These are phyloP conservation scores for Archips crataeganus DNA, from an alignment of 2,888 invertebrate genomes.

Conservation along the genomic window DNA sequence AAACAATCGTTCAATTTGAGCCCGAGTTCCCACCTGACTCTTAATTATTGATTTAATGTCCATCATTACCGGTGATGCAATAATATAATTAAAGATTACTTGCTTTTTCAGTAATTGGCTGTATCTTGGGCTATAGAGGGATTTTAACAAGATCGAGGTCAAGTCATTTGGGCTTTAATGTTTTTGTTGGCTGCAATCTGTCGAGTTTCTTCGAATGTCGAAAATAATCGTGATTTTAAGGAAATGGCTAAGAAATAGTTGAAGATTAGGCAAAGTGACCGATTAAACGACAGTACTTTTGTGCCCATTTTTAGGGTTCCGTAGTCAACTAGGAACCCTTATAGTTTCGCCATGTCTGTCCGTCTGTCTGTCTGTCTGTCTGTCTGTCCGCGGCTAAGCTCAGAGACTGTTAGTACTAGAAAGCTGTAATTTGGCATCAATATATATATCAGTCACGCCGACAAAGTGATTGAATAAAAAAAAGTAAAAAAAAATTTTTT, in stretches of 20 bases:
- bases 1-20: constrained; percentile 47
- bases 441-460: too few species aligned
- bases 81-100: constrained; percentile 52
- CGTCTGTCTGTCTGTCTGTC: too few species aligned
- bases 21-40: constrained; percentile 41
- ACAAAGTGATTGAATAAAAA: too few species aligned
- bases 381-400: too few species aligned
- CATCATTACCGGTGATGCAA: constrained; percentile 43
- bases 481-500: too few species aligned
- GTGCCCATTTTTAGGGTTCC: too few species aligned
- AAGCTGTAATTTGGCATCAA: too few species aligned
- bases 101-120: constrained; percentile 52
- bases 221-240: constrained; percentile 20
- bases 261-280: constrained; percentile 8
- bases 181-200: constrained; percentile 21
- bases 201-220: constrained; percentile 16
- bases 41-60: constrained; percentile 48
- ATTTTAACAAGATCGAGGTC: constrained; percentile 55
- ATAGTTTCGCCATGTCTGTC: too few species aligned
- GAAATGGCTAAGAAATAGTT: background rate
- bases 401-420: too few species aligned
- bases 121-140: constrained; percentile 44
- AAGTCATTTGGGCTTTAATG: constrained; percentile 50
- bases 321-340: too few species aligned
- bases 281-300: background rate